A percentile compares a stretch with the other conserved stretches of the same genome.
These are phyloP conservation scores for Cotesia vestalis DNA, from an alignment of 1,140 invertebrate species.

Conservation along the genomic window DNA sequence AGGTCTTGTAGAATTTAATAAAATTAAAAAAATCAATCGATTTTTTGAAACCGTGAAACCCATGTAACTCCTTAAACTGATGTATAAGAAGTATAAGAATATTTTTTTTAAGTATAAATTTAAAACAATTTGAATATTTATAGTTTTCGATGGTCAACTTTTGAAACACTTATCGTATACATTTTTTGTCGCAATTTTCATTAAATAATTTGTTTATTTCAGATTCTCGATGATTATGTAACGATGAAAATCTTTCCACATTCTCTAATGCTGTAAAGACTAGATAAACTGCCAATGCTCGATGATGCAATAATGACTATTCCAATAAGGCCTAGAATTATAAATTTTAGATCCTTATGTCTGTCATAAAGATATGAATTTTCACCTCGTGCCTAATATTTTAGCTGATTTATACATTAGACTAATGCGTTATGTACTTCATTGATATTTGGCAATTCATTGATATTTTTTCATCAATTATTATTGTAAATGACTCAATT, in stretches of 20 bases:
- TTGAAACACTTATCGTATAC: no score
- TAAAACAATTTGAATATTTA: no score
- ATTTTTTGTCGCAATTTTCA: no score
- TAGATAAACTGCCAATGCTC: constrained; percentile 27
- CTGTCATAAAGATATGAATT: constrained; percentile 40
- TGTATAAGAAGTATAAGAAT: no score
- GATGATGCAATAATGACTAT: constrained; percentile 21
- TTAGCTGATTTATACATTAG: constrained; percentile 37
- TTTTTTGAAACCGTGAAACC: no score
- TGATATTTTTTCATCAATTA: not conserved
- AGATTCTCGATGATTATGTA: constrained; percentile 76
- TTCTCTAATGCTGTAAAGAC: constrained; percentile 67
- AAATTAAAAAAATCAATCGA: no score
- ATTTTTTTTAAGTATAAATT: no score
- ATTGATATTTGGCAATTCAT: constrained; percentile 20
- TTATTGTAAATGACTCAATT: not conserved
- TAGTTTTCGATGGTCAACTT: no score
- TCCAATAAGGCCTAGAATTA: constrained; percentile 14
- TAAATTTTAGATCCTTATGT: constrained; percentile 32
- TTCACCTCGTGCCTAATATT: constrained; percentile 59
- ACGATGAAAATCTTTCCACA: constrained; percentile 78
- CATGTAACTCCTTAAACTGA: no score
- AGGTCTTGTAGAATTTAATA: no score
- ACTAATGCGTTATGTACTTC: constrained; percentile 13
- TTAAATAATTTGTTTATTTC: constrained; percentile 45